These are phyloP conservation scores for Yoshiicerus persimilis DNA, from an alignment of 1,140 invertebrate genomes.

Conservation along the genomic window DNA sequence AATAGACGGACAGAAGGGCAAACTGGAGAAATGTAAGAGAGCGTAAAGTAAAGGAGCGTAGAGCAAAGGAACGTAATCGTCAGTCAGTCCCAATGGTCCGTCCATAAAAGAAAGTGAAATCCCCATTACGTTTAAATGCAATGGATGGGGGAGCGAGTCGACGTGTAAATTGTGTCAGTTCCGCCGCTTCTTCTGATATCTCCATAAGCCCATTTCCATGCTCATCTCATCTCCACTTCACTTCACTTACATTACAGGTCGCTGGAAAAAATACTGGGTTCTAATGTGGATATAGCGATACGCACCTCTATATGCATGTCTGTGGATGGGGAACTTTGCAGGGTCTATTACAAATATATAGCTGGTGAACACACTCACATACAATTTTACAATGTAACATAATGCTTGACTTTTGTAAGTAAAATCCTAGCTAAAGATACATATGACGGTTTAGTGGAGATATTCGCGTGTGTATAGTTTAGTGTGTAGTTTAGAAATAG, in stretches of 20 bases:
- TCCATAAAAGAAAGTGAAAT: slow-evolving; percentile 23
- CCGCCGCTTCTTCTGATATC: slow-evolving; percentile 12
- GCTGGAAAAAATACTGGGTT: not conserved
- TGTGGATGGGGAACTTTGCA: not conserved
- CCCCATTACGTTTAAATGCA: slow-evolving; percentile 16
- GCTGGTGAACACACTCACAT: not conserved
- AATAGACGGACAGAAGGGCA: not conserved
- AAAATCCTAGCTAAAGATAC: no score
- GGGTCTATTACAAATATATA: not conserved
- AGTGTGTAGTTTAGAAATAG: not conserved
- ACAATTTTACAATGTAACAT: no score
- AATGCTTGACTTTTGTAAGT: no score
- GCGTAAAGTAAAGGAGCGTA: not conserved
- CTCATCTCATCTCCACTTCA: slow-evolving; percentile 16
- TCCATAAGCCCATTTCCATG: slow-evolving; percentile 12
- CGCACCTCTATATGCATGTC: no score
- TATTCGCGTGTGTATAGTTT: not conserved
- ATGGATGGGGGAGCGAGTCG: slow-evolving; percentile 9
- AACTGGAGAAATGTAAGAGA: not conserved
- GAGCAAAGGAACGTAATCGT: not conserved
- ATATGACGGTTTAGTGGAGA: no score
- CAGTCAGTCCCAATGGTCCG: slow-evolving; percentile 13
- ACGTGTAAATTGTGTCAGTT: slow-evolving; percentile 22
- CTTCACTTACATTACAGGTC: not conserved
- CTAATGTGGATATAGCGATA: no score